These are phyloP conservation scores for Psilopsiagon aurifrons DNA, from an alignment of 2,113 vertebrate species.

Conservation along the genomic window DNA sequence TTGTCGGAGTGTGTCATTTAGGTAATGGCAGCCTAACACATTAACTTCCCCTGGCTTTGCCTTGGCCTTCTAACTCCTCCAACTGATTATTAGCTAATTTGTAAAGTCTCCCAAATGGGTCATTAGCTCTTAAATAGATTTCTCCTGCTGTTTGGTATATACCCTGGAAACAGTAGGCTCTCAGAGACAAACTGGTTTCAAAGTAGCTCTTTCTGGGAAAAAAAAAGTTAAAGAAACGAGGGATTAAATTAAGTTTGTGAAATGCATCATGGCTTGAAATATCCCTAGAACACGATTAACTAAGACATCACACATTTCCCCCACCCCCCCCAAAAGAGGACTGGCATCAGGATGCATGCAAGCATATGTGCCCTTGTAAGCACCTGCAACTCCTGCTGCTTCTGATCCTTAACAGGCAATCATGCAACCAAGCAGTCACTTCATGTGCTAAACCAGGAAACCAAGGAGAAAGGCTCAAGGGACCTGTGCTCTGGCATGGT, in stretches of 20 bases:
- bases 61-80: constrained; percentile 25
- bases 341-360: neutral
- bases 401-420: neutral
- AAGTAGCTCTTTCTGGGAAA: neutral
- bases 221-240: constrained; percentile 2
- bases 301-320: neutral
- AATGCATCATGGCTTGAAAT: constrained; percentile 34
- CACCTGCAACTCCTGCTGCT: constrained; percentile 4
- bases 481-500: neutral
- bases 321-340: neutral
- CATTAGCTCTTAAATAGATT: constrained; percentile 38
- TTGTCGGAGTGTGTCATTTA: neutral
- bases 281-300: neutral
- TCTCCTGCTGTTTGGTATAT: constrained; percentile 23
- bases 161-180: neutral
- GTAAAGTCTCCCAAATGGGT: constrained; percentile 21
- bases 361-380: neutral
- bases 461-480: neutral
- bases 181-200: neutral
- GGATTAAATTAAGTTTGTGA: constrained; percentile 11
- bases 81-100: constrained; percentile 33
- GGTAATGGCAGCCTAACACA: neutral
- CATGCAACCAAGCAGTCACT: neutral
- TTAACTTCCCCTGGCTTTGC: constrained; percentile 41
- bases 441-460: neutral